Conservation (phyloP, 2,888 invertebrate genomes). For the Trichacis sp. region DNA sequence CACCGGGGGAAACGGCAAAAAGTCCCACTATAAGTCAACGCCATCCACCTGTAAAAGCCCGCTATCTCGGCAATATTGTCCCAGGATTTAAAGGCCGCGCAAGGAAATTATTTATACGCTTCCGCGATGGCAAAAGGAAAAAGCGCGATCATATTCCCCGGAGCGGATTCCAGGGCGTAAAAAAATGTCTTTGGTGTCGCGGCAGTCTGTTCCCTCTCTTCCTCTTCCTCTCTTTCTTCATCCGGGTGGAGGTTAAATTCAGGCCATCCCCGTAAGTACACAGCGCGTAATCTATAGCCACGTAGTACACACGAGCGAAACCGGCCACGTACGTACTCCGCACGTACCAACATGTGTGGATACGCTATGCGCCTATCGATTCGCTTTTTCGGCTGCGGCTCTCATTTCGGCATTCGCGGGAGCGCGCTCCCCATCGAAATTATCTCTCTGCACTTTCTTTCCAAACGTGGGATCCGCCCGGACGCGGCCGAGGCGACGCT, state of each 20-base stretch:
- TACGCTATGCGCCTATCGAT: conserved; percentile 66
- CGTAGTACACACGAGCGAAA: conserved; percentile 21
- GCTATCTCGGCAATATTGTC: conserved; percentile 19
- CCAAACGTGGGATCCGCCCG: conserved; percentile 28
- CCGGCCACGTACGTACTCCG: conserved; percentile 11
- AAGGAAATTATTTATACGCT: conserved; percentile 40
- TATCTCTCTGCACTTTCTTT: conserved; percentile 41
- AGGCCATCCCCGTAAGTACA: conserved; percentile 61
- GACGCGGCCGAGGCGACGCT: conserved; percentile 21
- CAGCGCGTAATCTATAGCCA: conserved; percentile 55
- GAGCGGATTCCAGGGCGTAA: conserved; percentile 38
- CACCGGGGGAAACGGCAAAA: no score
- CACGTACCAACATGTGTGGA: conserved; percentile 31
- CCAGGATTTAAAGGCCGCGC: conserved; percentile 31
- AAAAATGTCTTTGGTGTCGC: conserved; percentile 59
- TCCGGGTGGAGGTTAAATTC: conserved; percentile 57
- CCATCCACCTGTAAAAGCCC: conserved; percentile 15
- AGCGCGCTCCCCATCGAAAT: conserved; percentile 46
- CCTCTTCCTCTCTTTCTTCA: conserved; percentile 37
- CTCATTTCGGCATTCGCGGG: conserved; percentile 58
- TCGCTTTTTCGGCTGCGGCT: conserved; percentile 66
- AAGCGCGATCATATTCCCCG: conserved; percentile 43
- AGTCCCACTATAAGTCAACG: no score
- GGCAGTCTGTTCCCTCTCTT: conserved; percentile 46
- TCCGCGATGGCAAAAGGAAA: conserved; percentile 37